Conservation (phyloP, 2,797 vertebrate species). For the Salmo trutta region DNA sequence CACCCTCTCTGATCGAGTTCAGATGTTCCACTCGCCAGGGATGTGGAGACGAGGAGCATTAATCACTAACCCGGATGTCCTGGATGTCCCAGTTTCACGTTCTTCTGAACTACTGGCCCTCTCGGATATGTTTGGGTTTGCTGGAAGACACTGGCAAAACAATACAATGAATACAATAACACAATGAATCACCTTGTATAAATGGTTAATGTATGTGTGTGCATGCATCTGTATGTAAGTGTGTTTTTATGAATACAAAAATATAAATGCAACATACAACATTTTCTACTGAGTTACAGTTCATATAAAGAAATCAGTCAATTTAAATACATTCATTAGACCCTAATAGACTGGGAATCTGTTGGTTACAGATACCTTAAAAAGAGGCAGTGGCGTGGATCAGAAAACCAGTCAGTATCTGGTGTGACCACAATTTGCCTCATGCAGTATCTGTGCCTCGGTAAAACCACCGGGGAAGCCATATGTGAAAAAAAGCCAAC, state of each 20-base stretch:
- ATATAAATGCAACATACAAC: too few relatives aligned
- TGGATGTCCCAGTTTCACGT: slow-evolving; percentile 41
- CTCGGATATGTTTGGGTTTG: slow-evolving; percentile 45
- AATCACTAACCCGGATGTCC: slow-evolving; percentile 23
- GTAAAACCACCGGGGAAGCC: too few relatives aligned
- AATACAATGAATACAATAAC: background rate
- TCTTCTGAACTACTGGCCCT: slow-evolving; percentile 47
- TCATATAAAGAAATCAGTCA: too few relatives aligned
- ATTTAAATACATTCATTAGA: too few relatives aligned
- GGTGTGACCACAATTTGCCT: too few relatives aligned
- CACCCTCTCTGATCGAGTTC: slow-evolving; percentile 53
- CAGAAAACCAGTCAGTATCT: too few relatives aligned
- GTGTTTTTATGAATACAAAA: background rate
- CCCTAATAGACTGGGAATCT: too few relatives aligned
- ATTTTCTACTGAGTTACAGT: too few relatives aligned
- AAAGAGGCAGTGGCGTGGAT: too few relatives aligned
- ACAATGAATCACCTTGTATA: background rate
- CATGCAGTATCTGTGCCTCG: too few relatives aligned
- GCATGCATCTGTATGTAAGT: background rate
- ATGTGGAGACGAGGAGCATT: slow-evolving; percentile 39
- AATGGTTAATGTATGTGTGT: background rate
- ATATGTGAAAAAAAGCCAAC: too few relatives aligned
- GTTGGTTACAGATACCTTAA: too few relatives aligned
- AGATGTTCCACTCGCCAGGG: slow-evolving; percentile 55
- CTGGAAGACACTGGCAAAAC: background rate